Percentiles rank a stretch among this genome's conserved stretches.
Conservation (phyloP, 2,797 vertebrate genomes). For the Aulostomus chinensis region DNA sequence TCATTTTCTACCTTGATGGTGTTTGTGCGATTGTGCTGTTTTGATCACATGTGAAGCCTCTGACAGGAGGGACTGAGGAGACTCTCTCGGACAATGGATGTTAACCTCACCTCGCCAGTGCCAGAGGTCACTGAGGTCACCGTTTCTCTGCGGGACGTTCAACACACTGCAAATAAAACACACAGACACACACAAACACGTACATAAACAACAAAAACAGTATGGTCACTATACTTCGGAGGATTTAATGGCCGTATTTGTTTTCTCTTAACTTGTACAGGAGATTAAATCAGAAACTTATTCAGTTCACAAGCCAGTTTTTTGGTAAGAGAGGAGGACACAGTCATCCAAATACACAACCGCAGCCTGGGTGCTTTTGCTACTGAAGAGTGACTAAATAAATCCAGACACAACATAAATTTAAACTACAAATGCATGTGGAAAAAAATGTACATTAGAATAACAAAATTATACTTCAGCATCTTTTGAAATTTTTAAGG, state of each 20-base stretch:
- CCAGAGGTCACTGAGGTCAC: conserved; percentile 46
- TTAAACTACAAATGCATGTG: too few species aligned
- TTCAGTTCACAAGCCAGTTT: not conserved
- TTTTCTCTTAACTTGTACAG: not conserved
- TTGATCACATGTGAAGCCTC: conserved; percentile 57
- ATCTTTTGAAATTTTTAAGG: too few species aligned
- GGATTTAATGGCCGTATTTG: conserved; percentile 15
- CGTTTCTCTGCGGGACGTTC: conserved; percentile 42
- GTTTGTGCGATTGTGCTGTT: conserved; percentile 73
- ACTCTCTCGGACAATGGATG: conserved; percentile 48
- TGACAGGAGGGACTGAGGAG: conserved; percentile 27
- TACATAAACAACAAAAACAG: not conserved
- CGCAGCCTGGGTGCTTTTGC: too few species aligned
- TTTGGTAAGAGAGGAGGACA: too few species aligned
- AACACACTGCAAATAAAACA: conserved; percentile 36
- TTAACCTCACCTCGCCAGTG: conserved; percentile 49
- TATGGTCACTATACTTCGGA: conserved; percentile 44
- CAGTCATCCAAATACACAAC: too few species aligned
- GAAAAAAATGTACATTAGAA: too few species aligned
- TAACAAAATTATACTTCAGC: too few species aligned
- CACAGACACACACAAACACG: conserved; percentile 11
- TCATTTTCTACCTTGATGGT: conserved; percentile 75
- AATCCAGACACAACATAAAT: too few species aligned
- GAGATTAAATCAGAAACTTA: not conserved
- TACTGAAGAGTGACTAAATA: too few species aligned